Evolutionary conservation across 2,888 invertebrate genomes (phyloP).

Genomic region (Sarcophaga rosellei): DNA sequence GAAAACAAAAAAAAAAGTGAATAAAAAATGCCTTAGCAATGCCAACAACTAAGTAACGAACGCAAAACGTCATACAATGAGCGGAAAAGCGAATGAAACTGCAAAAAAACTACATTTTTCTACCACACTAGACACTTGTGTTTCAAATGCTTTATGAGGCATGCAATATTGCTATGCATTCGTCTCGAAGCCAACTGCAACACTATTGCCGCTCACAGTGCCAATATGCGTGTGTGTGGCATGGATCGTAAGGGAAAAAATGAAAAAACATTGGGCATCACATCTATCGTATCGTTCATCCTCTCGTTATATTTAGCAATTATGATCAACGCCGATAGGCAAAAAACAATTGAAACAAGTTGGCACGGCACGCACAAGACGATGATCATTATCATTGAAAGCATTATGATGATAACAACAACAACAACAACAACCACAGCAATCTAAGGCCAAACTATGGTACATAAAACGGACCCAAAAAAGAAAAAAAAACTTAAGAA

Average conservation of each 20-base stretch:
- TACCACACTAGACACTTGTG: slow-evolving; percentile 48
- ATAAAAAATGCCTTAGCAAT: slow-evolving; percentile 43
- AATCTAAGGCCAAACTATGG: slow-evolving; percentile 7
- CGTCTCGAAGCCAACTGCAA: neutral
- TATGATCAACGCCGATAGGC: slow-evolving; percentile 68
- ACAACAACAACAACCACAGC: neutral
- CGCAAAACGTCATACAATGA: neutral
- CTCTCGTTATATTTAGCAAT: slow-evolving; percentile 67
- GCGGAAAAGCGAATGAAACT: slow-evolving; percentile 27
- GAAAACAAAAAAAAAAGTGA: neutral
- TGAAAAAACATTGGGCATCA: neutral
- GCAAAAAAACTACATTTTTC: slow-evolving; percentile 25
- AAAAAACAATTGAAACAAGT: slow-evolving; percentile 62
- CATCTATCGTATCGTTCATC: slow-evolving; percentile 57
- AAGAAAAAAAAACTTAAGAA: neutral
- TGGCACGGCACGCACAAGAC: slow-evolving; percentile 62
- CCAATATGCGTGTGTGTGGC: slow-evolving; percentile 61
- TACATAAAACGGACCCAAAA: neutral
- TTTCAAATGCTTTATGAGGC: slow-evolving; percentile 59
- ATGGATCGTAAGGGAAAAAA: slow-evolving; percentile 35
- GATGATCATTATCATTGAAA: slow-evolving; percentile 29
- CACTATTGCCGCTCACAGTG: neutral
- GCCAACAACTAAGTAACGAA: slow-evolving; percentile 10
- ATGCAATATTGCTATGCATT: slow-evolving; percentile 45
- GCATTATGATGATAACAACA: slow-evolving; percentile 15